A percentile compares a stretch with the other conserved stretches of the same genome.
Conservation (phyloP, 2,113 vertebrate genomes). For the Oryzias javanicus region DNA sequence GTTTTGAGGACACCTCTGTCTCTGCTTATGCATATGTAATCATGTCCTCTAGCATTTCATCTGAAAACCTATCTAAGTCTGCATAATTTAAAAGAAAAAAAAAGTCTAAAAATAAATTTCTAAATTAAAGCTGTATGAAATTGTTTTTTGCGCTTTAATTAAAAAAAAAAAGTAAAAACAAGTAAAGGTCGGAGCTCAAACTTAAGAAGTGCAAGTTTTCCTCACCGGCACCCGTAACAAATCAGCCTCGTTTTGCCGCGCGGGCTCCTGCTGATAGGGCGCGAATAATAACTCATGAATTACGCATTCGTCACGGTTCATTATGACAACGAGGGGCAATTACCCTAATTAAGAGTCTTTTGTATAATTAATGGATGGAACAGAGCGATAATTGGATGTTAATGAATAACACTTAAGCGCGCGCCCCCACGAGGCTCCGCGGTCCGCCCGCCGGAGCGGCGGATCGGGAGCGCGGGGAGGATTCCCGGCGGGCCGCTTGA, state of each 20-base stretch:
- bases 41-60: conserved; percentile 81
- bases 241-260: conserved; percentile 36
- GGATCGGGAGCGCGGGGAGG: too few relatives aligned
- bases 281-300: conserved; percentile 81
- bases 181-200: conserved; percentile 21
- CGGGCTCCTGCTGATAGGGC: conserved; percentile 55
- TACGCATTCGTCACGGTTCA: conserved; percentile 87
- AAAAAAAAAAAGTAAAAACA: background rate
- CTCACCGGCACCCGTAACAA: conserved; percentile 45
- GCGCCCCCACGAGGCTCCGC: conserved; percentile 26
- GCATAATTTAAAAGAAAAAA: too few relatives aligned
- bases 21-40: conserved; percentile 90
- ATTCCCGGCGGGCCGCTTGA: too few relatives aligned
- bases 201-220: conserved; percentile 38
- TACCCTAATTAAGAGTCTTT: conserved; percentile 95
- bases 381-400: conserved; percentile 96
- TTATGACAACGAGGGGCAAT: conserved; percentile 91
- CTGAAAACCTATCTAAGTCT: conserved; percentile 35
- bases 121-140: too few relatives aligned
- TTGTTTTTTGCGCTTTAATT: too few relatives aligned
- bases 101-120: too few relatives aligned
- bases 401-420: conserved; percentile 94
- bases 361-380: conserved; percentile 97
- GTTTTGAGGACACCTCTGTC: too few relatives aligned
- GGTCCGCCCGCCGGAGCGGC: too few relatives aligned